Conservation (phyloP, 2,888 invertebrate genomes). For the Heliconius cydno region DNA sequence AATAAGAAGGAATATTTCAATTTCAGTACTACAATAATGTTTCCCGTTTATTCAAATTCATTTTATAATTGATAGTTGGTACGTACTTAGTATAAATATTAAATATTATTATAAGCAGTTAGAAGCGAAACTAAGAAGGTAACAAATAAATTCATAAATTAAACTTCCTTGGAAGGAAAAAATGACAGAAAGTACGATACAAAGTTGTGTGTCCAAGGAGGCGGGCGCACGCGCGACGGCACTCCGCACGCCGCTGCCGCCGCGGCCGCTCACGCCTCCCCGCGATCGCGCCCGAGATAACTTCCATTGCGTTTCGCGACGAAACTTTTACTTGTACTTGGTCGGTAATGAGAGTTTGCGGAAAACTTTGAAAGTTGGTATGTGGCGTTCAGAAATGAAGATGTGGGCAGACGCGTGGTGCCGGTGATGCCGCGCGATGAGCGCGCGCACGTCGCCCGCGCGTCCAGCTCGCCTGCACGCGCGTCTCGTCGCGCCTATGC, state of each 20-base stretch:
- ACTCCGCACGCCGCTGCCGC: conserved; percentile 68
- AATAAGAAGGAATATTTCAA: neutral
- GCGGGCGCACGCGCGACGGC: conserved; percentile 79
- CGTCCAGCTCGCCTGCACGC: conserved; percentile 53
- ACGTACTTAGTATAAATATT: neutral
- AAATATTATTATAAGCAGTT: neutral
- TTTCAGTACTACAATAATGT: neutral
- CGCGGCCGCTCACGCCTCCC: conserved; percentile 69
- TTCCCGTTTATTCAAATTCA: neutral
- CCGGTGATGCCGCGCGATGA: conserved; percentile 77
- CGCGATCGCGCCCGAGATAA: conserved; percentile 58
- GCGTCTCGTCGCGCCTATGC: conserved; percentile 54
- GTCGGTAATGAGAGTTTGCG: conserved; percentile 34
- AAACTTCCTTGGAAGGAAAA: conserved; percentile 6
- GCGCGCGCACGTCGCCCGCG: conserved; percentile 68
- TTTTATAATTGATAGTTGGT: neutral
- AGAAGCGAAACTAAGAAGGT: neutral
- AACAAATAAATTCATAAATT: neutral
- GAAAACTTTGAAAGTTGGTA: conserved; percentile 35
- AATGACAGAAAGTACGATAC: conserved; percentile 29
- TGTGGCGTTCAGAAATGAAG: conserved; percentile 31
- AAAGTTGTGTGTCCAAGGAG: conserved; percentile 48
- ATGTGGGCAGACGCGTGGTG: conserved; percentile 47
- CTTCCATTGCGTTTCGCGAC: conserved; percentile 40
- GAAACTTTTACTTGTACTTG: conserved; percentile 33